Base-by-base conservation (phyloP, 2,797 vertebrate genomes). In the Hylomyscus alleni region DNA sequence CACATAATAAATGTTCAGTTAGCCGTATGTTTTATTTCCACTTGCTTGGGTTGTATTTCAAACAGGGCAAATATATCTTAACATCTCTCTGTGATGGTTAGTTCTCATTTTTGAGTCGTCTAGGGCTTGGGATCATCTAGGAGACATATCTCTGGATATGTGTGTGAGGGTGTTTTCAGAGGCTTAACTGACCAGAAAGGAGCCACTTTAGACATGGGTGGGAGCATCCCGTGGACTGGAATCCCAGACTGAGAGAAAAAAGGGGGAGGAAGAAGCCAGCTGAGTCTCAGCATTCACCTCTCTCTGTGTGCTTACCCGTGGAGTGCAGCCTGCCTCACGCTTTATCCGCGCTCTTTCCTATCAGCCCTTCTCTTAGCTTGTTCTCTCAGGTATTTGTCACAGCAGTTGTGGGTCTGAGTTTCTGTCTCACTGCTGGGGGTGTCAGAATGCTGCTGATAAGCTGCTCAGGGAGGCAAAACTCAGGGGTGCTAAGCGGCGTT, bases 41-140 rank as follows among this genome's bases (percentile, higher is more conserved):
- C 19, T 91, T 96, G 20, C 50, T n/a, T 93, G 47, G 82, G 69
- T 44, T 91, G 11, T 95, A 62, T 87, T 94, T 97, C 67, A 94
- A 90, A 50, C 44, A 31, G 40, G 75, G 67, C 31, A 96, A 67
- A 78, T 89, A 84, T 93, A 65, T 72, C 37, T 93, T 90, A 9
- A 13, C 89, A 15, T 26, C 72, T 22, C 52, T 26, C 3, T 19
- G n/a, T 56, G 24, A 73, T 87, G 14, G n/a, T 54, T 73, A 19
- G 26, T 37, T 40, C 24, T 87, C 67, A 56, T 9, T 87, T 14
- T 56, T 37, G 65, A 73, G 29, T 29, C 47, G 26, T 29, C n/a
- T 54, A 54, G 67, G 83, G 50, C 72, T 72, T 37, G 50, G 50
- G 72, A 40, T 56, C 9, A 29, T 56, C 24, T 40, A 73, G 67